Conservation (phyloP, 2,797 vertebrate genomes). For the Poeciliopsis paucimaculata region DNA sequence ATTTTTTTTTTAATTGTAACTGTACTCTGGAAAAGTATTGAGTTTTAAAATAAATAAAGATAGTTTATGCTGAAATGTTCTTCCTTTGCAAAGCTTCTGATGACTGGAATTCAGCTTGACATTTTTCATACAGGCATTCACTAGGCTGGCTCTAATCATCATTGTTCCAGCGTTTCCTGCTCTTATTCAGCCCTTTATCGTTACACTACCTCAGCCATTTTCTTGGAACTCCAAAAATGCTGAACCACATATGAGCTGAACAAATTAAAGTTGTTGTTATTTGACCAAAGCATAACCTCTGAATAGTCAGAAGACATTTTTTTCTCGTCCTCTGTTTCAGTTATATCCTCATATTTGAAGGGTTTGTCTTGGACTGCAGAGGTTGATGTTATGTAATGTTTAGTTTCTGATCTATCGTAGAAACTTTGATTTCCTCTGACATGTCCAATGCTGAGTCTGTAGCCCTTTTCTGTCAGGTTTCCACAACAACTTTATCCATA, state of each 20-base stretch:
- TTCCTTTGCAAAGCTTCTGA: neutral
- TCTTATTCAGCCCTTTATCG: neutral
- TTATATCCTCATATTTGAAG: constrained; percentile 1
- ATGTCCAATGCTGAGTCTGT: neutral
- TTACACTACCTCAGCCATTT: neutral
- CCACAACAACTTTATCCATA: neutral
- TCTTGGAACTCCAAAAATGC: neutral
- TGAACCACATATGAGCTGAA: neutral
- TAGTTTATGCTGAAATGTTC: neutral
- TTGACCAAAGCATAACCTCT: neutral
- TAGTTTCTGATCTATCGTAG: neutral
- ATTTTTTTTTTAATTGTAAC: neutral
- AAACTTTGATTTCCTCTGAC: neutral
- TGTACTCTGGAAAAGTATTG: neutral
- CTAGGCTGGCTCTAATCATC: neutral
- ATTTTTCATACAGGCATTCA: neutral
- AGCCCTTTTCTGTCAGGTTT: neutral
- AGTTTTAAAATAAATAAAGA: neutral
- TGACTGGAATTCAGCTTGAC: neutral
- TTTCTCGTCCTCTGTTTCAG: neutral
- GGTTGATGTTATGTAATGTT: neutral
- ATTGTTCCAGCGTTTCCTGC: neutral
- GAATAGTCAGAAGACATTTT: neutral
- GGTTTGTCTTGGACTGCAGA: neutral
- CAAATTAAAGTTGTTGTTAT: neutral